Conservation (phyloP, 2,797 vertebrate species). For the Chelidonichthys spinosus region DNA sequence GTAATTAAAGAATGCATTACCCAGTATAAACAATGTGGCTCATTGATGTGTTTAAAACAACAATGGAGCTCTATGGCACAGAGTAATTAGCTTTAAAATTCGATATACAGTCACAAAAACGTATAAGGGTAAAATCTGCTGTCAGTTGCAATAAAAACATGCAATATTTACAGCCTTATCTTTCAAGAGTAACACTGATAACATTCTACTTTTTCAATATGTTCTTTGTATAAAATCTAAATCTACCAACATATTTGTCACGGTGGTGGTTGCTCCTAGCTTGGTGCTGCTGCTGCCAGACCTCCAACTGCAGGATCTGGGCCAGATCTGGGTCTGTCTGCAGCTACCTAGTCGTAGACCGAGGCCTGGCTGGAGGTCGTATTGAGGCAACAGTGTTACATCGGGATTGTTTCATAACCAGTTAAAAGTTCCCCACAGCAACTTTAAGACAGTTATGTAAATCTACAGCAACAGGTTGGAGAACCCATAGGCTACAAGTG, state of each 20-base stretch:
- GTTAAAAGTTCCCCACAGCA: neutral
- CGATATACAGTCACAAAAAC: neutral
- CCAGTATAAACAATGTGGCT: neutral
- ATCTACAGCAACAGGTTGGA: conserved; percentile 20
- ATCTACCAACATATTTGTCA: conserved; percentile 2
- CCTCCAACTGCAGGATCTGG: too few species aligned
- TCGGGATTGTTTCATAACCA: too few species aligned
- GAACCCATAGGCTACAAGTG: conserved; percentile 23
- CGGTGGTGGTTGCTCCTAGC: neutral
- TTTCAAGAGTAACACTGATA: neutral
- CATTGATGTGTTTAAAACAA: neutral
- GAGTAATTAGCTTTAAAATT: neutral
- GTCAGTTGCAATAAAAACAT: neutral
- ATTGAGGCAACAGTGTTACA: too few species aligned
- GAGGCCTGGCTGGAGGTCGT: too few species aligned
- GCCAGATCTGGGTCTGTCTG: too few species aligned
- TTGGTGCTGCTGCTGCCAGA: too few species aligned
- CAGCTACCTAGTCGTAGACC: too few species aligned
- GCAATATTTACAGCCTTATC: neutral
- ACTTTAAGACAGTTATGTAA: conserved; percentile 15
- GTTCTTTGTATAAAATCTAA: neutral
- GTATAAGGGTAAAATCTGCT: too few species aligned
- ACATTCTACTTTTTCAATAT: neutral
- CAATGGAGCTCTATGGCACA: neutral
- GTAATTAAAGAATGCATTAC: neutral